phyloP scores from a whole-genome alignment of 2,113 vertebrate species.

The Tricholaema leucomelas region DNA sequence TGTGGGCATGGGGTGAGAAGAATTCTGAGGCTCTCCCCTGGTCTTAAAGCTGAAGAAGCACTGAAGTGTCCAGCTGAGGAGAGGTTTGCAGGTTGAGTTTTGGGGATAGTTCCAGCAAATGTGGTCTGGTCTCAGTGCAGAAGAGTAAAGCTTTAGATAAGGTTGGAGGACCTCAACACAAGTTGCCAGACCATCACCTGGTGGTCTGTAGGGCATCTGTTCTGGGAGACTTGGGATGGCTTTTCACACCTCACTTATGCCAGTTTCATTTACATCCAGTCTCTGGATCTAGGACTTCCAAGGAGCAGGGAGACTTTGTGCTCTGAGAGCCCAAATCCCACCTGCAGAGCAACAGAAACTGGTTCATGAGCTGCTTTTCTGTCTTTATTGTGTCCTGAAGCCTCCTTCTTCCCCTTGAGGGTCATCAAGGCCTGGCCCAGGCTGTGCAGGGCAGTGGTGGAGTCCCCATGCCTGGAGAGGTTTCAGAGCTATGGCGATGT shows the following conservation, averaged over 20 bases:
- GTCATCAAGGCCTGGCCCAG: too few relatives aligned
- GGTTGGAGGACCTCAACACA: background rate
- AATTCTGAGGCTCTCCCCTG: background rate
- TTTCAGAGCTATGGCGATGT: too few relatives aligned
- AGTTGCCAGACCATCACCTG: background rate
- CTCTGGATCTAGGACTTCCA: background rate
- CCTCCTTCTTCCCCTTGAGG: background rate
- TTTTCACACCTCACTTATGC: background rate
- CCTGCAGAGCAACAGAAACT: background rate
- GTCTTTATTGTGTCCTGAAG: background rate
- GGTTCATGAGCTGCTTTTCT: background rate
- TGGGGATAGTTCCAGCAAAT: rapidly evolving
- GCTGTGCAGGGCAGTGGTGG: too few relatives aligned
- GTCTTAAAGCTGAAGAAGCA: background rate
- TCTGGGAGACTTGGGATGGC: background rate
- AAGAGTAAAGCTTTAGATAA: background rate
- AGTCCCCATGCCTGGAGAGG: too few relatives aligned
- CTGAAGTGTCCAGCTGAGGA: background rate
- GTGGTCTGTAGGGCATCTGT: background rate
- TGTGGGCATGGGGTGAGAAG: background rate
- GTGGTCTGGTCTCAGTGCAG: background rate
- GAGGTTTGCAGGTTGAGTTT: background rate
- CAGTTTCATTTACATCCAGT: too few relatives aligned
- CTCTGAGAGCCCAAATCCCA: background rate
- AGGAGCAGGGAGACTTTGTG: background rate